These are phyloP conservation scores for Zonitis immaculata DNA, from an alignment of 2,888 invertebrate species.

Conservation along the genomic window DNA sequence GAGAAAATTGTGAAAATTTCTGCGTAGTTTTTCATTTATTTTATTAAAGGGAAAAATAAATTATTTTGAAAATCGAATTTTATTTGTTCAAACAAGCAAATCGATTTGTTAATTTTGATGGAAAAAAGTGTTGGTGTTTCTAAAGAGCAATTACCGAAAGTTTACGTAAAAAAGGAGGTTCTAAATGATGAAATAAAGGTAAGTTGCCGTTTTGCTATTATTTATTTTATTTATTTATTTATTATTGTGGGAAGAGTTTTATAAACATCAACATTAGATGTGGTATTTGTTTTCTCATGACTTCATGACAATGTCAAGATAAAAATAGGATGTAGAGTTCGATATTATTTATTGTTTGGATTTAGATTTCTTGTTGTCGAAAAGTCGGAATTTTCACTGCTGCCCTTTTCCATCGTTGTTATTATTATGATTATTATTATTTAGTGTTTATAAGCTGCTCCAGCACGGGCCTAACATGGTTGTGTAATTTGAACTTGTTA, in stretches of 20 bases:
- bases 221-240: too few species aligned
- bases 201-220: conserved; percentile 25
- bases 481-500: conserved; percentile 39
- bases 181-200: conserved; percentile 75
- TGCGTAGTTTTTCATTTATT: not conserved
- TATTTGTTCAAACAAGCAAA: not conserved
- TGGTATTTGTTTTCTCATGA: too few species aligned
- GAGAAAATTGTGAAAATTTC: conserved; percentile 17
- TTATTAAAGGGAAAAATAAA: not conserved
- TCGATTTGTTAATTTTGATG: conserved; percentile 31
- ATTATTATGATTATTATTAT: not conserved
- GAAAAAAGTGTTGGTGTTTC: conserved; percentile 31
- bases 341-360: too few species aligned
- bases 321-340: too few species aligned
- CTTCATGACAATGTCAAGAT: too few species aligned
- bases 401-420: too few species aligned
- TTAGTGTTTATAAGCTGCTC: conserved; percentile 7
- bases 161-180: conserved; percentile 59
- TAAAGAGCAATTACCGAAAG: conserved; percentile 28
- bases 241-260: too few species aligned
- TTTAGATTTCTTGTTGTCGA: conserved; percentile 9
- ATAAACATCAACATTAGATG: too few species aligned
- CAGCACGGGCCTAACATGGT: conserved; percentile 42
- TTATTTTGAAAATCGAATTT: not conserved
- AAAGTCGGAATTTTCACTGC: too few species aligned